These are phyloP conservation scores for Danionella dracula DNA, from an alignment of 2,797 vertebrate genomes.

Conservation along the genomic window DNA sequence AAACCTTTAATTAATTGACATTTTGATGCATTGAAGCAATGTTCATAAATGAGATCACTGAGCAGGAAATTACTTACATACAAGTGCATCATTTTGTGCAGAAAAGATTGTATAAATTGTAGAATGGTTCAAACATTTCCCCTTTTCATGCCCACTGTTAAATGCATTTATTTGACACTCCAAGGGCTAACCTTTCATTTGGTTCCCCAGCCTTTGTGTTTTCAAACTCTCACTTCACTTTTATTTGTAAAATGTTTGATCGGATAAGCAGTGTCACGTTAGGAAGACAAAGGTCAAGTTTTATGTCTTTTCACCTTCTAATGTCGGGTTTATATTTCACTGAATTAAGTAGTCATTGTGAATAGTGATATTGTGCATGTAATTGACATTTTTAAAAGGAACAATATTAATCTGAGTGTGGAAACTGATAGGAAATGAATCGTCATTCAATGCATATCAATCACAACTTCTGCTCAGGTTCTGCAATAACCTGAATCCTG, in stretches of 20 bases:
- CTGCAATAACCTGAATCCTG: too few relatives aligned
- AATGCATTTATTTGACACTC: neutral
- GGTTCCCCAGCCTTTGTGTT: slow-evolving; percentile 31
- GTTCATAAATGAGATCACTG: too few relatives aligned
- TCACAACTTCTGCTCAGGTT: neutral
- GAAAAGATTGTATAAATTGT: neutral
- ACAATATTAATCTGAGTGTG: neutral
- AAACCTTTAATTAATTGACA: too few relatives aligned
- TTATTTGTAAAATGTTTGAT: slow-evolving; percentile 11
- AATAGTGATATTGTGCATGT: too few relatives aligned
- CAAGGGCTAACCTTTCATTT: slow-evolving; percentile 37
- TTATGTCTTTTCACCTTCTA: neutral
- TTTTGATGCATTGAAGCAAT: too few relatives aligned
- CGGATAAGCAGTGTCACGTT: neutral
- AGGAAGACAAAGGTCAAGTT: neutral
- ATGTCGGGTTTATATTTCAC: neutral
- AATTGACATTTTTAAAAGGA: neutral
- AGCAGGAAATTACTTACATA: too few relatives aligned
- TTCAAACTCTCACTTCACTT: slow-evolving; percentile 24
- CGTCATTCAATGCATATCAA: neutral
- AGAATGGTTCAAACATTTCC: slow-evolving; percentile 16
- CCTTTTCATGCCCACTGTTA: neutral
- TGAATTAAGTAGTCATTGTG: neutral
- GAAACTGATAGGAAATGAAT: neutral
- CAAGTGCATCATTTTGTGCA: too few relatives aligned